Evolutionary conservation across 2,888 invertebrate genomes (phyloP).

Genomic region (Eristalis intricaria): DNA sequence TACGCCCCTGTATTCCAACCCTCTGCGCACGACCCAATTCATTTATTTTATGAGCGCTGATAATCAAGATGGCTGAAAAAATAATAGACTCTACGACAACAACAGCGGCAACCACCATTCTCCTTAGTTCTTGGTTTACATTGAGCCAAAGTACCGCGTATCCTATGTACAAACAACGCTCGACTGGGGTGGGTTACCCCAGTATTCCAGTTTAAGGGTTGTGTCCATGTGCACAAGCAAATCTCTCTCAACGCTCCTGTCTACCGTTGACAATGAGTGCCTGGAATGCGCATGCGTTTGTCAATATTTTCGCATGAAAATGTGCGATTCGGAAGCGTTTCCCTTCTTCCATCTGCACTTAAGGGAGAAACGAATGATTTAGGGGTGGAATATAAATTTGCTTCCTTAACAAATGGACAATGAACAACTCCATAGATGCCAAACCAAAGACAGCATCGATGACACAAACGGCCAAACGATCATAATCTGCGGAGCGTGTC

Average conservation of each 20-base stretch:
- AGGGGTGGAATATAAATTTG: conserved; percentile 55
- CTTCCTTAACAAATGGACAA: conserved; percentile 56
- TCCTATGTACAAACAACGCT: conserved; percentile 47
- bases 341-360: not conserved
- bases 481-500: conserved; percentile 70
- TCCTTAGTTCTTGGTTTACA: not conserved
- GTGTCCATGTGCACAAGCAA: conserved; percentile 43
- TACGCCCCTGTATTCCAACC: conserved; percentile 38
- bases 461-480: conserved; percentile 58
- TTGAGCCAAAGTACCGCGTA: conserved; percentile 31
- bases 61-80: conserved; percentile 72
- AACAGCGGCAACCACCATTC: not conserved
- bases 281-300: conserved; percentile 60
- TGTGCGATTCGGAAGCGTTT: conserved; percentile 9
- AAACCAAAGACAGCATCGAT: conserved; percentile 17
- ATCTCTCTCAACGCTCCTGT: conserved; percentile 9
- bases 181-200: conserved; percentile 30
- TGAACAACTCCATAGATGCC: conserved; percentile 9
- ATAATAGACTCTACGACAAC: conserved; percentile 50
- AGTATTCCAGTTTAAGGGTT: conserved; percentile 50
- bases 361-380: conserved; percentile 11
- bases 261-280: conserved; percentile 12
- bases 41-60: conserved; percentile 72
- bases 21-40: conserved; percentile 56
- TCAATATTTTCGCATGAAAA: conserved; percentile 59